Conservation (phyloP, 2,113 vertebrate genomes). For the Rhinolophus sinicus region DNA sequence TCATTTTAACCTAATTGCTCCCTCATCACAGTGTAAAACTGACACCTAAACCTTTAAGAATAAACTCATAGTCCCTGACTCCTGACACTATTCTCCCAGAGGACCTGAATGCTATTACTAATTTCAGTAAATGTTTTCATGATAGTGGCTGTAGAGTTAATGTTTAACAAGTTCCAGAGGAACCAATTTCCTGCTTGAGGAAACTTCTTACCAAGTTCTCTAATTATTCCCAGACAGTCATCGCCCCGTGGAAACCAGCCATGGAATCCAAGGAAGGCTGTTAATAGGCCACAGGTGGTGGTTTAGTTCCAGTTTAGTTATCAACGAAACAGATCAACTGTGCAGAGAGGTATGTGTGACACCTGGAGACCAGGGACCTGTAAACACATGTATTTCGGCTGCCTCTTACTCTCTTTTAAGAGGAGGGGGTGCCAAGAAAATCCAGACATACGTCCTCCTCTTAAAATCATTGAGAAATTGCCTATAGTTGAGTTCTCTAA, state of each 20-base stretch:
- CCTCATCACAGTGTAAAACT: constrained; percentile 45
- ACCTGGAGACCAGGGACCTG: neutral
- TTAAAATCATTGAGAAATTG: neutral
- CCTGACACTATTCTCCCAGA: constrained; percentile 27
- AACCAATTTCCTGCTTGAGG: constrained; percentile 74
- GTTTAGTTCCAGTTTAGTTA: constrained; percentile 14
- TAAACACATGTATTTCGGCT: constrained; percentile 14
- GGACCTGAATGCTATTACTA: neutral
- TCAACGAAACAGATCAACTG: constrained; percentile 63
- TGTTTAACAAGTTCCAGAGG: constrained; percentile 75
- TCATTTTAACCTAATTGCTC: constrained; percentile 68
- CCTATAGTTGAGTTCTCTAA: constrained; percentile 12
- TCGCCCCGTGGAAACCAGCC: neutral
- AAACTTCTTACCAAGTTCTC: constrained; percentile 65
- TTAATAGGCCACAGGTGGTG: constrained; percentile 66
- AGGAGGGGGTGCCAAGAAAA: neutral
- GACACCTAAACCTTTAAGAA: constrained; percentile 43
- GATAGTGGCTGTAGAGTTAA: constrained; percentile 22
- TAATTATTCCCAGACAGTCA: constrained; percentile 66
- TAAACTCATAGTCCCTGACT: constrained; percentile 20
- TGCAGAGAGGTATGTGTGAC: neutral
- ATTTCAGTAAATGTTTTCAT: constrained; percentile 70
- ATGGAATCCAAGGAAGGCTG: neutral
- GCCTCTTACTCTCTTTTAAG: neutral
- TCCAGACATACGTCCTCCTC: neutral